Evolutionary conservation across 23 tunicate genomes (phyloP).

Genomic region (Styela clava): DNA sequence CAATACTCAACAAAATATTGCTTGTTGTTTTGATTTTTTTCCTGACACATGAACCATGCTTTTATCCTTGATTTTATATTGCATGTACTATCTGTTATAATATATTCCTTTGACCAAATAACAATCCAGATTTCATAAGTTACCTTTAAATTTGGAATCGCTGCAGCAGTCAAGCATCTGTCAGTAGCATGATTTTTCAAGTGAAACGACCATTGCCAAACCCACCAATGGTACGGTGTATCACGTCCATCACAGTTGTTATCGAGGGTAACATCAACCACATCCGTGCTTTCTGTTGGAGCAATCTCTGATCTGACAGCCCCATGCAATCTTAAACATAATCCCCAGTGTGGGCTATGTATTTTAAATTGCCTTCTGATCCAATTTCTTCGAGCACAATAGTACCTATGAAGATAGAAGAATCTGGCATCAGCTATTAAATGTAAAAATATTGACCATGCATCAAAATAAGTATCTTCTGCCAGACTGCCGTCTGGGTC

Average conservation of each 20-base stretch:
- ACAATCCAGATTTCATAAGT: too few species aligned
- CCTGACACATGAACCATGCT: too few species aligned
- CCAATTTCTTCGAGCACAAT: constrained; percentile 20
- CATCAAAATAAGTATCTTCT: too few species aligned
- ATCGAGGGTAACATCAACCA: constrained; percentile 24
- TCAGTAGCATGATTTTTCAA: constrained; percentile 46
- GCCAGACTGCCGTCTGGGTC: too few species aligned
- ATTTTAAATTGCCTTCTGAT: constrained; percentile 15
- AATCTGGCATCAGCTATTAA: too few species aligned
- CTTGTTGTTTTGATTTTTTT: too few species aligned
- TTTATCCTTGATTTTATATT: background rate
- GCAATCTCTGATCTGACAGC: constrained; percentile 28
- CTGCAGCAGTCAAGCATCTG: constrained; percentile 65
- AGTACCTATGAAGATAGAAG: constrained; percentile 7
- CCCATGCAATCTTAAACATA: constrained; percentile 40
- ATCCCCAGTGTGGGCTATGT: constrained; percentile 53
- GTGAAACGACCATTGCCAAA: constrained; percentile 90
- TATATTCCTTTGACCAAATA: too few species aligned
- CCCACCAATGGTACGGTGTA: constrained; percentile 48
- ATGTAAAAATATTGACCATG: too few species aligned
- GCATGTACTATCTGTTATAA: background rate
- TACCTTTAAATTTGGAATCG: constrained; percentile 56
- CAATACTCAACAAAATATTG: too few species aligned
- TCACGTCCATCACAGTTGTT: constrained; percentile 26
- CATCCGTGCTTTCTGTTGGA: background rate